Conservation (phyloP, 2,888 invertebrate species). For the Timema cristinae region DNA sequence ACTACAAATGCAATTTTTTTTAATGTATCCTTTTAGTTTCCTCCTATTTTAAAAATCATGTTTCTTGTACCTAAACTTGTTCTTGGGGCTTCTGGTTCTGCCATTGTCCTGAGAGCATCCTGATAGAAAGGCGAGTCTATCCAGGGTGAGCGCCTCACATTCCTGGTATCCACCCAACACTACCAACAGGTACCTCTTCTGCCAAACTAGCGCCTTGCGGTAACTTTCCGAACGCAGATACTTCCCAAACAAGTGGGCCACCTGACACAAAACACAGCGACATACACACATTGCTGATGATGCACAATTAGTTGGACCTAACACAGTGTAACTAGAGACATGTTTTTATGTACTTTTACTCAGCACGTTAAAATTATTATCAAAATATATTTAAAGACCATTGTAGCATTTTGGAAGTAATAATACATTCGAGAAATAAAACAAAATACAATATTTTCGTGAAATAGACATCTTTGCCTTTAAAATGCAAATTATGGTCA, state of each 20-base stretch:
- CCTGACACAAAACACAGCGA: conserved; percentile 38
- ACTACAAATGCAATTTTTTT: not conserved
- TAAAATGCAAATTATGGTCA: too few species aligned
- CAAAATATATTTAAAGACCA: too few species aligned
- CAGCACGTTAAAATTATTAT: too few species aligned
- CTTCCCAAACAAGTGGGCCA: conserved; percentile 59
- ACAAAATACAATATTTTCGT: too few species aligned
- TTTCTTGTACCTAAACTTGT: conserved; percentile 26
- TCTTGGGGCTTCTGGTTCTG: conserved; percentile 23
- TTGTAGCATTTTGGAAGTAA: too few species aligned
- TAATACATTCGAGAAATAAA: too few species aligned
- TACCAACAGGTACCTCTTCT: conserved; percentile 80
- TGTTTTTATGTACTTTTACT: too few species aligned
- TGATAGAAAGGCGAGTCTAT: conserved; percentile 42
- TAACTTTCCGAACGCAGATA: conserved; percentile 80
- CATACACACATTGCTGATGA: too few species aligned
- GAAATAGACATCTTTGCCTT: too few species aligned
- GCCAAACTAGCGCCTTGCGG: conserved; percentile 82
- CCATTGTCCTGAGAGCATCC: not conserved
- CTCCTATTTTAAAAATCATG: too few species aligned
- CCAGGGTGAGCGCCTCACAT: conserved; percentile 48
- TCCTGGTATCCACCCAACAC: conserved; percentile 59
- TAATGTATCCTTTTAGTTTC: not conserved
- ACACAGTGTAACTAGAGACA: too few species aligned
- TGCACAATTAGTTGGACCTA: too few species aligned